Percentiles rank a stretch among this genome's conserved stretches.
These are phyloP conservation scores for Anarhynchus alexandrinus DNA, from an alignment of 2,113 vertebrate species.

Conservation along the genomic window DNA sequence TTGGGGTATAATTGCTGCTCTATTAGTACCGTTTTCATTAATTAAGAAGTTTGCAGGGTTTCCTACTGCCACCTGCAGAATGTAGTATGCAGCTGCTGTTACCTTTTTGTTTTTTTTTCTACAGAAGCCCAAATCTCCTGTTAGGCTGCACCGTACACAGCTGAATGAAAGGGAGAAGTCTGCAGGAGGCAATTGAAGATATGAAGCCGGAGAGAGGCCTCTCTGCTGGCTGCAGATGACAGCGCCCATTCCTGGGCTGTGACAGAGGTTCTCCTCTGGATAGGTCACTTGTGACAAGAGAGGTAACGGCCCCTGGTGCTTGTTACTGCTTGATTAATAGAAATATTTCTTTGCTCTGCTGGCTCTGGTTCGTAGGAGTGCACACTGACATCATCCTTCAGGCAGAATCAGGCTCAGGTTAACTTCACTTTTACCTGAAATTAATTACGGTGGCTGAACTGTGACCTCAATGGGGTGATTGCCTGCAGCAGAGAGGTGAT, in stretches of 20 bases:
- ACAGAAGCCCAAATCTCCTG: background rate
- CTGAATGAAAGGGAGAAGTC: background rate
- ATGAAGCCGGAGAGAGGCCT: background rate
- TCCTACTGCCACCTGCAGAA: background rate
- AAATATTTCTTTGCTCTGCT: background rate
- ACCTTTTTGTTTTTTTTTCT: background rate
- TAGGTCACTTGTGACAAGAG: background rate
- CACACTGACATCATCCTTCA: background rate
- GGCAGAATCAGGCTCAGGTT: background rate
- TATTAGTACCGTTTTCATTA: background rate
- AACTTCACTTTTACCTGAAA: background rate
- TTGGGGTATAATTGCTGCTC: background rate
- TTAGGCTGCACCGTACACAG: background rate
- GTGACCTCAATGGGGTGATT: background rate
- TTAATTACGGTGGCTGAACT: background rate
- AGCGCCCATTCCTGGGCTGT: background rate
- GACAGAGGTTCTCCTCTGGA: background rate
- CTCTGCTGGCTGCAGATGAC: background rate
- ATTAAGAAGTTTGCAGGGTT: background rate
- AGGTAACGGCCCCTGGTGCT: background rate
- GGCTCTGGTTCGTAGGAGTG: background rate
- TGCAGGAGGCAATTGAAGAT: background rate
- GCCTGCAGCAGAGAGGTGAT: background rate
- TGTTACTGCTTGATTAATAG: fast-evolving
- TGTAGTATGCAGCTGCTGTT: background rate